A percentile compares a stretch with the other conserved stretches of the same genome.
Conservation (phyloP, 1,140 invertebrate species). For the Ephestia elutella region DNA sequence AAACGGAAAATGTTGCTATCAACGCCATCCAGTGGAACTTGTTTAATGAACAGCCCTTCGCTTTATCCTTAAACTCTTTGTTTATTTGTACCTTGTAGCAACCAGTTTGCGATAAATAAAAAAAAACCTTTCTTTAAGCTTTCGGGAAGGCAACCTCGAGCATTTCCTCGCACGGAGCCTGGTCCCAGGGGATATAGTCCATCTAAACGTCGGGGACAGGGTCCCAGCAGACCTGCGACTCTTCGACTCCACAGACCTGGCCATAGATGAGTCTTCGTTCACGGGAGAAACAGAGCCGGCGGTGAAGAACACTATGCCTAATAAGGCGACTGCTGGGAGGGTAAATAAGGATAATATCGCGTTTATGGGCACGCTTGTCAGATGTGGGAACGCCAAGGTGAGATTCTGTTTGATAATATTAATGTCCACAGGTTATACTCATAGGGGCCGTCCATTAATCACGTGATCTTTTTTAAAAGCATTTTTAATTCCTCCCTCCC, state of each 20-base stretch:
- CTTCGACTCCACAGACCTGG: constrained; percentile 92
- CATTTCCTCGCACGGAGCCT: constrained; percentile 95
- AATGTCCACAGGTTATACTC: too few relatives aligned
- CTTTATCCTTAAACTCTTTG: too few relatives aligned
- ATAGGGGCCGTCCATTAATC: too few relatives aligned
- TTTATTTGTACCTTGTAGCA: too few relatives aligned
- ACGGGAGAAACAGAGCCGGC: constrained; percentile 96
- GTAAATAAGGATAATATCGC: constrained; percentile 91
- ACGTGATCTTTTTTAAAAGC: too few relatives aligned
- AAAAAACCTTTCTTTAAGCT: constrained; percentile 67
- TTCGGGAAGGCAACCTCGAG: constrained; percentile 91
- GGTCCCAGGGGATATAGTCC: constrained; percentile 98
- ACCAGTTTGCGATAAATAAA: too few relatives aligned
- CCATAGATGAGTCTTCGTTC: constrained; percentile 98
- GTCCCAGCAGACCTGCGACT: constrained; percentile 97
- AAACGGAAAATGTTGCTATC: too few relatives aligned
- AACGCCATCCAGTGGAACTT: too few relatives aligned
- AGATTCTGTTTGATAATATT: constrained; percentile 27
- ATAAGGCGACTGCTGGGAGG: constrained; percentile 76
- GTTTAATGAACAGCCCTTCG: too few relatives aligned
- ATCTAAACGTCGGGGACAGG: constrained; percentile 94
- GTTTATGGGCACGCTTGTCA: constrained; percentile 98
- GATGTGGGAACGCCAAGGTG: constrained; percentile 97
- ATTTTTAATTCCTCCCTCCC: too few relatives aligned
- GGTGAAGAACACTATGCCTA: constrained; percentile 77